Conservation (phyloP, 2,888 invertebrate species). For the Eubasilissa splendida region DNA sequence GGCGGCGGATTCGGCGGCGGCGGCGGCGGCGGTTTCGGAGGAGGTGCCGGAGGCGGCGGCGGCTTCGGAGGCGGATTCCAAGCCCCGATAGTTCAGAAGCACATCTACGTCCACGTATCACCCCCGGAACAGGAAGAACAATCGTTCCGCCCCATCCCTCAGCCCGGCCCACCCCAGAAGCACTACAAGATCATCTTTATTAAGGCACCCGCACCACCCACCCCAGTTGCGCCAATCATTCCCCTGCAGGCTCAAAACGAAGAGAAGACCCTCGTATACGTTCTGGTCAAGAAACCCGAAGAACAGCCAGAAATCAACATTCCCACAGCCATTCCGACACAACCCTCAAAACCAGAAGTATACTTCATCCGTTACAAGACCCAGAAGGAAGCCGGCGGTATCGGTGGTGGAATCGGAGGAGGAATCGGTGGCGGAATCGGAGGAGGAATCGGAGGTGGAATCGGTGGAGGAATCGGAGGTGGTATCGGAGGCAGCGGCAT, state of each 20-base stretch:
- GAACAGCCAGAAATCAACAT: constrained; percentile 79
- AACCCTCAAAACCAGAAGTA: constrained; percentile 83
- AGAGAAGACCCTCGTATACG: constrained; percentile 83
- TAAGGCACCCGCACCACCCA: constrained; percentile 72
- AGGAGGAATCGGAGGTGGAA: constrained; percentile 64
- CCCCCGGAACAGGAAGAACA: constrained; percentile 68
- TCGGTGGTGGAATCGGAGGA: constrained; percentile 60
- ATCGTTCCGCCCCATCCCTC: constrained; percentile 48
- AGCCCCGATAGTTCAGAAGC: constrained; percentile 76
- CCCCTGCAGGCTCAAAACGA: constrained; percentile 79
- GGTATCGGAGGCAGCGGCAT: constrained; percentile 59
- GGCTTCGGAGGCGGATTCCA: constrained; percentile 64
- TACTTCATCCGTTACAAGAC: constrained; percentile 85
- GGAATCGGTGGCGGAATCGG: constrained; percentile 64
- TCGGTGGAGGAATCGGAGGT: constrained; percentile 64
- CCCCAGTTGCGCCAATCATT: constrained; percentile 66
- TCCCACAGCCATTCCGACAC: constrained; percentile 80
- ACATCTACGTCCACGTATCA: constrained; percentile 79
- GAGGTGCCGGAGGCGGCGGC: constrained; percentile 62
- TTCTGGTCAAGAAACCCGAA: constrained; percentile 83
- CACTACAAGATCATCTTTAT: constrained; percentile 88
- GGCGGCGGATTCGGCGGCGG: constrained; percentile 60
- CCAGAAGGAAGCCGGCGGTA: constrained; percentile 66
- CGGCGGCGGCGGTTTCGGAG: constrained; percentile 60
- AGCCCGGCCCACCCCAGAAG: constrained; percentile 75